Base-by-base conservation (phyloP, 1,140 invertebrate species). In the Mercenaria mercenaria region DNA sequence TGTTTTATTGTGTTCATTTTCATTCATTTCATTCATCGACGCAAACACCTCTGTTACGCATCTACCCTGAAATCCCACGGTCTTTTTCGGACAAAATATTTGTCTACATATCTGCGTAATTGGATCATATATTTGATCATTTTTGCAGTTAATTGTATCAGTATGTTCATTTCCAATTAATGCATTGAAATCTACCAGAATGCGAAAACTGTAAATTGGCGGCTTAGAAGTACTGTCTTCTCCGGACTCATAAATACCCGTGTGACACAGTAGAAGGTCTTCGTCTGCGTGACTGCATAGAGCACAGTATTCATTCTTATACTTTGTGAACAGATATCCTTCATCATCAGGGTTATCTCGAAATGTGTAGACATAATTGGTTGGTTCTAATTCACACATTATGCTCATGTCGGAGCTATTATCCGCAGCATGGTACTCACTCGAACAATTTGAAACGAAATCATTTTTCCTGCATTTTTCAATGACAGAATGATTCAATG, bases 41-140 rank as follows among this genome's bases (percentile, higher is more conserved):
- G 6, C 43, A 47, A 6, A 15, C n/a, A 52, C 77, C 20, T 61
- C 50, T n/a, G 67, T 43, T 64, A 64, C 18, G 23, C 90, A 90
- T 80, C 77, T 29, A 32, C 80, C 88, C 23, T 83, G 4, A 34
- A 34, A 0, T 29, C 20, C 47, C 18, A 79, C 29, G 8, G 34
- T 43, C 3, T 29, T 59, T n/a, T 15, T 74, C 29, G 32, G 23
- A 84, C 91, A 93, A 32, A 41, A 50, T 15, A 92, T 89, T 13
- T 64, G 20, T 8, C 91, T 79, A 82, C 93, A 94, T 11, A 29
- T 41, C 0, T 52, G 18, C 23, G 37, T 23, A 32, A 92, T 90
- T 0, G 92, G 92, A 80, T 94, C 92, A 52, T 85, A 94, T 29
- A 94, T 91, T 52, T 91, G 64, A n/a, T 69, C 77, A 2, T 79